Evolutionary conservation across 1,140 invertebrate genomes (phyloP).

Genomic region (Aleiodes sp.): DNA sequence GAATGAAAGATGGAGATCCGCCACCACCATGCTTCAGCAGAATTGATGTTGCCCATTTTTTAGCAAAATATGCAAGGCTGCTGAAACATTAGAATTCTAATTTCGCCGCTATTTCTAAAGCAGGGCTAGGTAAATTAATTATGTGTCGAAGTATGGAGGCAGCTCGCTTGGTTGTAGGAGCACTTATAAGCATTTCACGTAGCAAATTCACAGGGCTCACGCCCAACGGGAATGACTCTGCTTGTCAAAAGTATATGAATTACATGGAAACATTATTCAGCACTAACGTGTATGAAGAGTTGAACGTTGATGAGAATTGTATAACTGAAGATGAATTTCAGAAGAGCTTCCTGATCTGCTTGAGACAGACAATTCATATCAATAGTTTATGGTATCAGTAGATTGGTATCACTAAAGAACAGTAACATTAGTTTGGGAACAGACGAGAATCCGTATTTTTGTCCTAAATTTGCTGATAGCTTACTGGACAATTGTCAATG

Average conservation of each 20-base stretch:
- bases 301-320: slow-evolving; percentile 1
- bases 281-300: slow-evolving; percentile 8
- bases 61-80: slow-evolving; percentile 25
- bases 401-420: not conserved
- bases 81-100: not conserved
- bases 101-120: slow-evolving; percentile 28
- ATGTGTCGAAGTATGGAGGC: slow-evolving; percentile 13
- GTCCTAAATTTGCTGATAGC: slow-evolving; percentile 19
- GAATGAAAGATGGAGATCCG: not conserved
- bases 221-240: not conserved
- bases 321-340: not conserved
- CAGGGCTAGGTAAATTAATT: slow-evolving; percentile 34
- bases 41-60: slow-evolving; percentile 38
- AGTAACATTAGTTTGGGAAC: slow-evolving; percentile 10
- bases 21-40: slow-evolving; percentile 24
- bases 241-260: slow-evolving; percentile 10
- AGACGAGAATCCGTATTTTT: slow-evolving; percentile 18
- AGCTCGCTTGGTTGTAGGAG: slow-evolving; percentile 18
- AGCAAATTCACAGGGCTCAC: slow-evolving; percentile 15
- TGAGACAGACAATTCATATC: not conserved
- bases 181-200: slow-evolving; percentile 17
- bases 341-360: not conserved
- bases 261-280: slow-evolving; percentile 23
- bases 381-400: slow-evolving; percentile 20
- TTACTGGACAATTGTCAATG: slow-evolving; percentile 11